Evolutionary conservation across 2,888 invertebrate species (phyloP), one percentile per base, ranked within the genome.

Genomic region (Sinodicranocentrus sp.): DNA sequence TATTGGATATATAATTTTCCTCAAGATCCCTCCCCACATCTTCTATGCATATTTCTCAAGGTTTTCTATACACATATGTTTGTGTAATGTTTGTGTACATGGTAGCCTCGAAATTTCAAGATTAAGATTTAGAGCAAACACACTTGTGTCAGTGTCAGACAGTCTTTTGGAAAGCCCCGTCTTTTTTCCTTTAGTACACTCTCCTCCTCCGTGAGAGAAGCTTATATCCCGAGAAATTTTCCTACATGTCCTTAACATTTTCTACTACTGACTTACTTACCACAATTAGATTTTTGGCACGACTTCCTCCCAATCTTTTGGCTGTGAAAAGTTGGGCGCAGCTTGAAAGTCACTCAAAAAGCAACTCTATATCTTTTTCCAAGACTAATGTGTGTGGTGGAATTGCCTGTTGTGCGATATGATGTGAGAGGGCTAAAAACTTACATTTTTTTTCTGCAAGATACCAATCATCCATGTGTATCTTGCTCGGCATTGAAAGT

Each of bases 171-270:
- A 59, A 77, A 77, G 76, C 67, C 67, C 67, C 76, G 65, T 33
- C 13, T 28, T 23, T 17, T 15, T 39, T 25, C 65, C 61, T 23
- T 25, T 59, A 59, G 6, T 59, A 2, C 3, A 21, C 33, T 23
- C 15, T 65, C 17, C 65, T 23, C 43, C 19, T 23, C 26, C 23
- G 17, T 61, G 17, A 15, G n/a, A n/a, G n/a, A n/a, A n/a, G n/a
- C n/a, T n/a, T n/a, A n/a, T n/a, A n/a, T n/a, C n/a, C n/a, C n/a
- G n/a, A n/a, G n/a, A n/a, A n/a, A n/a, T n/a, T n/a, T 65, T 78
- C 70, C 59, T 70, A 78, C 78, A 59, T 78, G 78, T 78, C 78
- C 78, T 78, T 77, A 77, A 77, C 68, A 59, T 77, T 77, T 77
- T 61, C 70, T 13, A 65, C 75, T 52, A 75, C 63, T 75, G 75